These are phyloP conservation scores for Ciconia boyciana DNA, from an alignment of 2,113 vertebrate species.

Conservation along the genomic window DNA sequence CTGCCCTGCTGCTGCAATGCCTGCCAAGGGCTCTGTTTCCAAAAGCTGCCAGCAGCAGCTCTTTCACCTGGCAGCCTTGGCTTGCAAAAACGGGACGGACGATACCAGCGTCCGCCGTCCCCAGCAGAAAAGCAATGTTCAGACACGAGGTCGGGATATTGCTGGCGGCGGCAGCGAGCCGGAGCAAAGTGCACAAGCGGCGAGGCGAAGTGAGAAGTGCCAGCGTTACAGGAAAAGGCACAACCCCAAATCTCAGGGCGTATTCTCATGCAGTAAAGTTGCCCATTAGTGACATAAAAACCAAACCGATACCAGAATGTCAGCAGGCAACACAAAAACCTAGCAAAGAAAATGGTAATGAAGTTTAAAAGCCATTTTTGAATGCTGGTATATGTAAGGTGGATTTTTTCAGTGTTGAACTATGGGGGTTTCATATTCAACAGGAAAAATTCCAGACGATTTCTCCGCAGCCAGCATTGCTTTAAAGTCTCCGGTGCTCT, in stretches of 20 bases:
- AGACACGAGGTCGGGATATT: rapidly evolving
- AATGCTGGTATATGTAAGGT: background rate
- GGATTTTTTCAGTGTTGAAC: background rate
- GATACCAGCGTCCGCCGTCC: too few relatives aligned
- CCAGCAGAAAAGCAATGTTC: rapidly evolving
- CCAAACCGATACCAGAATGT: background rate
- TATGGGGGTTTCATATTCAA: too few relatives aligned
- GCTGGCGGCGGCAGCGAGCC: background rate
- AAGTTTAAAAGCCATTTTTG: background rate
- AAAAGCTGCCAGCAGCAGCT: background rate
- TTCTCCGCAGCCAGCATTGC: background rate
- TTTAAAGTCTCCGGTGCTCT: background rate
- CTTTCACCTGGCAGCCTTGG: too few relatives aligned
- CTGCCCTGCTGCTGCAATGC: background rate
- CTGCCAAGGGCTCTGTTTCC: background rate
- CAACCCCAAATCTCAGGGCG: background rate
- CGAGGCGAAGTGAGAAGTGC: background rate
- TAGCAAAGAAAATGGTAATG: background rate
- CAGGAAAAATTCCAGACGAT: background rate
- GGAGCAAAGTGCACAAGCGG: rapidly evolving
- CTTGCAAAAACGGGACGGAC: background rate
- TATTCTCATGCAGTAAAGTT: background rate
- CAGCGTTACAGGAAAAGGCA: background rate
- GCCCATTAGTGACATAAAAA: background rate
- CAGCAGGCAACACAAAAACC: background rate